A percentile compares a stretch with the other conserved stretches of the same genome.
Evolutionary conservation across 2,113 vertebrate species (phyloP).

Genomic region (Pseudorectes ferrugineus): DNA sequence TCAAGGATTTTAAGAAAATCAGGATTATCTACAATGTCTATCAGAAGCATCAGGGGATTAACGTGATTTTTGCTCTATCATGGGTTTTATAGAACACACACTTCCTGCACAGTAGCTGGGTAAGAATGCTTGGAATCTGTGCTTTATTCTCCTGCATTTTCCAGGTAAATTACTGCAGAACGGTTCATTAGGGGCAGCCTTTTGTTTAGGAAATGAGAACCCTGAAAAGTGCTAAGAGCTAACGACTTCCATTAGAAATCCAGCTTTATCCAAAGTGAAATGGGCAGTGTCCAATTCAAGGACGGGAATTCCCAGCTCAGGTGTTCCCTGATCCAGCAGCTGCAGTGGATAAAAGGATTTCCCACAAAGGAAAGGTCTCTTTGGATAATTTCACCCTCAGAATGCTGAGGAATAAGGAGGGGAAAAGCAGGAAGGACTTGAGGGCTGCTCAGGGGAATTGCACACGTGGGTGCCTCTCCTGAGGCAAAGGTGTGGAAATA

Average conservation of each 20-base stretch:
- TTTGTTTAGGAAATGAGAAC: background rate
- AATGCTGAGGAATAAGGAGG: background rate
- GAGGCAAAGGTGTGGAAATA: background rate
- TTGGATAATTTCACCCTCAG: background rate
- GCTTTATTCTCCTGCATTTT: background rate
- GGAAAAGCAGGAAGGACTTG: background rate
- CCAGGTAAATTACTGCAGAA: background rate
- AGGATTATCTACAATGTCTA: background rate
- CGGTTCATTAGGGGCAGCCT: background rate
- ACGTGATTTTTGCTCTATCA: background rate
- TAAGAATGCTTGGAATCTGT: background rate
- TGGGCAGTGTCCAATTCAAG: background rate
- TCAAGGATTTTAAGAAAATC: background rate
- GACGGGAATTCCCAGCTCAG: background rate
- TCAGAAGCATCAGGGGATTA: background rate
- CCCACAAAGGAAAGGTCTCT: fast-evolving
- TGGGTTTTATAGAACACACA: background rate
- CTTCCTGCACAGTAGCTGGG: background rate
- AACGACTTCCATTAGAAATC: background rate
- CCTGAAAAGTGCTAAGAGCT: background rate
- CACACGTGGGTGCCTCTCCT: background rate
- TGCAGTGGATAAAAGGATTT: background rate
- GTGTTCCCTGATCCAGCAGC: background rate
- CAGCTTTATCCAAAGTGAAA: background rate
- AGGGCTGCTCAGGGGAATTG: background rate